Evolutionary conservation across 2,888 invertebrate species (phyloP).

Genomic region (Dione juno): DNA sequence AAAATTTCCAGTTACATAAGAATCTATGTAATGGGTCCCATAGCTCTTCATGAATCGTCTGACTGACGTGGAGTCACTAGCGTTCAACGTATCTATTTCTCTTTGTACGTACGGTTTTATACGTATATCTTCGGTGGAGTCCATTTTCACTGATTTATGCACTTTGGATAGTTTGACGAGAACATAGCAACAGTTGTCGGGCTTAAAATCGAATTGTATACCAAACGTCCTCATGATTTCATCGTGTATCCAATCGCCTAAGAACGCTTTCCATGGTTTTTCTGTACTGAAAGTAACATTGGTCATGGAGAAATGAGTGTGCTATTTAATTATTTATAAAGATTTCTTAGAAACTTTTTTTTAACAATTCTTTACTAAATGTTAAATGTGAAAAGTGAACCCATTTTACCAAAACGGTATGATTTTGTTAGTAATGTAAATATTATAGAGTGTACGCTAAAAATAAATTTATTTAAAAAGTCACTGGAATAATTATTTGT

Average conservation of each 20-base stretch:
- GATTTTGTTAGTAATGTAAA: too few species aligned
- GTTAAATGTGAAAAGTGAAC: too few species aligned
- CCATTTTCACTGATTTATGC: conserved; percentile 86
- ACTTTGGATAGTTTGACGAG: conserved; percentile 86
- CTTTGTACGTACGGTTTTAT: conserved; percentile 86
- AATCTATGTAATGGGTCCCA: conserved; percentile 94
- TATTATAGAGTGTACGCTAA: too few species aligned
- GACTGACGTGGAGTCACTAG: conserved; percentile 88
- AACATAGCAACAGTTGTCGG: conserved; percentile 90
- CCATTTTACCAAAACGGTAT: too few species aligned
- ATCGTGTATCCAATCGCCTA: conserved; percentile 92
- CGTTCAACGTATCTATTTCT: conserved; percentile 85
- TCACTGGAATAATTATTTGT: too few species aligned
- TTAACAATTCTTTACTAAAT: too few species aligned
- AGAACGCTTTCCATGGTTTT: conserved; percentile 93
- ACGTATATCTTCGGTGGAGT: conserved; percentile 81
- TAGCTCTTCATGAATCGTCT: conserved; percentile 91
- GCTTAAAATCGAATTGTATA: conserved; percentile 85
- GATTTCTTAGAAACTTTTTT: too few species aligned
- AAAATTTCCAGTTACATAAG: conserved; percentile 93
- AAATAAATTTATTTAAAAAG: too few species aligned
- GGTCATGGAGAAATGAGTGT: conserved; percentile 21
- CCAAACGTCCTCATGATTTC: conserved; percentile 91
- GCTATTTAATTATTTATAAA: neutral
- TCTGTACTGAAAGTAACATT: conserved; percentile 72